Evolutionary conservation across 2,113 vertebrate genomes (phyloP).

Genomic region (Phainopepla nitens): DNA sequence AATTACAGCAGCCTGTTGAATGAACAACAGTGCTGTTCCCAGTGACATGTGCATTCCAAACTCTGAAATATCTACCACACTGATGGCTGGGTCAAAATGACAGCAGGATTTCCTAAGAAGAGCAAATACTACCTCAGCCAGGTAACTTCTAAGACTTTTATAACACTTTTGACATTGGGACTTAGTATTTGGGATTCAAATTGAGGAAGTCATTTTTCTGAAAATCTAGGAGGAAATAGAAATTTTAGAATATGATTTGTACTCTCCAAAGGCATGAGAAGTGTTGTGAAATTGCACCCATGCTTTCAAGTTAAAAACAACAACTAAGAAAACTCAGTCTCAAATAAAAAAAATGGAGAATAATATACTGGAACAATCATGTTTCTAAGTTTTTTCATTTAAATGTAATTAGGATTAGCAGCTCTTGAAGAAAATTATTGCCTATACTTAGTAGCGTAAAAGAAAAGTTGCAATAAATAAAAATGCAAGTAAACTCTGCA

Average conservation of each 20-base stretch:
- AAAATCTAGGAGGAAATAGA: not conserved
- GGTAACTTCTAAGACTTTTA: not conserved
- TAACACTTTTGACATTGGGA: not conserved
- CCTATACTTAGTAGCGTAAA: not conserved
- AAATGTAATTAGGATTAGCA: not conserved
- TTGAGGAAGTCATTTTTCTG: not conserved
- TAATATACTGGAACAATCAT: not conserved
- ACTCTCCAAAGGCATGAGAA: not conserved
- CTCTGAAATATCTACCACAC: not conserved
- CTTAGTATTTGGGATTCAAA: not conserved
- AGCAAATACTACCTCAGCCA: not conserved
- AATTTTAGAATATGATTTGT: not conserved
- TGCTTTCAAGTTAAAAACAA: not conserved
- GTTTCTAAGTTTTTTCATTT: not conserved
- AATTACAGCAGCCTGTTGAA: not conserved
- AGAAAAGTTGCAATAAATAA: not conserved
- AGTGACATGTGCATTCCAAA: not conserved
- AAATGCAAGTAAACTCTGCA: not conserved
- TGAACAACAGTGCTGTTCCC: not conserved
- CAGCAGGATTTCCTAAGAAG: not conserved
- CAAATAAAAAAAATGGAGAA: not conserved
- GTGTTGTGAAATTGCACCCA: not conserved
- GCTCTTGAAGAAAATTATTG: not conserved
- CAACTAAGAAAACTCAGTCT: not conserved
- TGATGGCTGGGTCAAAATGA: not conserved